Evolutionary conservation across 2,113 vertebrate species (phyloP), one percentile per base, ranked within the genome.

Genomic region (Embiotoca jacksoni): DNA sequence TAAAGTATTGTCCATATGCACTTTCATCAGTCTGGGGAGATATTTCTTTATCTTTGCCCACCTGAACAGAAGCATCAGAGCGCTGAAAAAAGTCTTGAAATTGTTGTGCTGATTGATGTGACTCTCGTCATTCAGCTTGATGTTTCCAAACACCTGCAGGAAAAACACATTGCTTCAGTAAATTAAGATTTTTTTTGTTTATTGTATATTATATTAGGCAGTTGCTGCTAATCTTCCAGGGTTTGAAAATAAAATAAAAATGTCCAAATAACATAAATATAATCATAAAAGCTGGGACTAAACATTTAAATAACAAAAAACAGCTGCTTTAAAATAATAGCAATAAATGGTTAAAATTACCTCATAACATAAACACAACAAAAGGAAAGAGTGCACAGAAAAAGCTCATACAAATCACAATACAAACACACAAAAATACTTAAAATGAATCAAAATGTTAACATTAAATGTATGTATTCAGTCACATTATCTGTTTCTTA

Each of bases 101-200:
- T 99, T 99, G 95, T 99, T 99, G 95, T 99, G 98, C 44, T 98
- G 95, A 88, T 99, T 99, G 79, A 99, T 99, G 92, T 98, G 97
- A 86, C 96, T 98, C 88, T 98, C 96, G 15, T 99, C 97, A 30
- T 99, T 97, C 60, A 99, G 92, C 67, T 97, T 97, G 85, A 99
- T 99, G 85, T 99, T 99, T 84, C 98, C 98, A 83, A 99, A 99
- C 59, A 99, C 97, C 98, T 99, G 82, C 52, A 81, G 31, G 23
- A 23, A 68, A 58, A 77, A 67, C 7, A 56, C 2, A 3, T 3
- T 7, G 57, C 2, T 54, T 68, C 7, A 75, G 47, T 61, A 35
- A 53, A 68, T 46, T 16, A 0, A 23, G 23, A 7, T 31, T 31
- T 1, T 39, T 54, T 62, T 53, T 7, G 2, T 7, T 58, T 2